These are phyloP conservation scores for Calliopum simillimum DNA, from an alignment of 2,888 invertebrate species.

Conservation along the genomic window DNA sequence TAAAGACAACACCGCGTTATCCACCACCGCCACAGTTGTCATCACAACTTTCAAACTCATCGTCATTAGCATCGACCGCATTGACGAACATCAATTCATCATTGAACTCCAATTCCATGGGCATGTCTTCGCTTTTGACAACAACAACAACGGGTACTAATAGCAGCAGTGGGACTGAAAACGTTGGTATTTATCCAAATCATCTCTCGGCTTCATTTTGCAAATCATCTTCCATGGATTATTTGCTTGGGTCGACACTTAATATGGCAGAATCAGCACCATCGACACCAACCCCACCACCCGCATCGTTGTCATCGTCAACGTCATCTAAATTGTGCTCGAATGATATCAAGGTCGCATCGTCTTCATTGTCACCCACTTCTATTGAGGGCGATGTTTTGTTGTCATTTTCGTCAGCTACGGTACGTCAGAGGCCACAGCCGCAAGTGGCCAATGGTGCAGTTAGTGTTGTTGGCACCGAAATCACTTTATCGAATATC, in stretches of 20 bases:
- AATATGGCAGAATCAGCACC: not conserved
- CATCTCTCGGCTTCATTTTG: conserved; percentile 22
- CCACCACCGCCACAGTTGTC: conserved; percentile 69
- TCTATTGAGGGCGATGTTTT: not conserved
- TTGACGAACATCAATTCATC: conserved; percentile 50
- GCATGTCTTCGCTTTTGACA: not conserved
- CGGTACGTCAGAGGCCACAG: conserved; percentile 50
- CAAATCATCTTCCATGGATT: not conserved
- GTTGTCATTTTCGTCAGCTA: not conserved
- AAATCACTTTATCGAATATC: conserved; percentile 23
- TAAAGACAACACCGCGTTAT: conserved; percentile 80
- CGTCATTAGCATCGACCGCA: conserved; percentile 57
- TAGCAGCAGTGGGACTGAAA: conserved; percentile 34
- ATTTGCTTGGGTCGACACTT: not conserved
- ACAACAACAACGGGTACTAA: conserved; percentile 26
- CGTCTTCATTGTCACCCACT: not conserved
- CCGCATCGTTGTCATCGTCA: not conserved
- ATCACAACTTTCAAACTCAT: conserved; percentile 59
- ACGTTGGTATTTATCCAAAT: conserved; percentile 44
- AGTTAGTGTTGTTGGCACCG: conserved; percentile 39
- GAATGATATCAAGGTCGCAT: not conserved
- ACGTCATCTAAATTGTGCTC: conserved; percentile 4
- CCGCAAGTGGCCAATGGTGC: conserved; percentile 50
- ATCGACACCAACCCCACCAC: not conserved
- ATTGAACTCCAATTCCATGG: conserved; percentile 33